These are phyloP conservation scores for Sturmia bella DNA, from an alignment of 2,888 invertebrate species.

Conservation along the genomic window DNA sequence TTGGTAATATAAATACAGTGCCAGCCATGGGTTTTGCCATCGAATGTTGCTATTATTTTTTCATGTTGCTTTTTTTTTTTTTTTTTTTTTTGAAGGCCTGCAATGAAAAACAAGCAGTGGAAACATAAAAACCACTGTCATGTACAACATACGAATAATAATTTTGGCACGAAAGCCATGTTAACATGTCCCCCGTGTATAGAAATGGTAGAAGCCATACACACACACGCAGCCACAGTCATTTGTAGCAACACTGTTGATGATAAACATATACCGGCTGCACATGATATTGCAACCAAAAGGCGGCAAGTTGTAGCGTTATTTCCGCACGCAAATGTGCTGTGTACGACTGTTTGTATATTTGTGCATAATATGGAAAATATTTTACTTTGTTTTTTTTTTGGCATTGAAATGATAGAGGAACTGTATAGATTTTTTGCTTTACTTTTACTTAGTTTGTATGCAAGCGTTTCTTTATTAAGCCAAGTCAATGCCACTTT, in stretches of 20 bases:
- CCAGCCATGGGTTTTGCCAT: slow-evolving; percentile 36
- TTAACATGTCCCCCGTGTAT: slow-evolving; percentile 80
- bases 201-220: slow-evolving; percentile 43
- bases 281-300: slow-evolving; percentile 62
- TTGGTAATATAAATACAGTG: slow-evolving; percentile 69
- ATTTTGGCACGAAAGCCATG: slow-evolving; percentile 81
- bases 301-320: slow-evolving; percentile 68
- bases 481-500: slow-evolving; percentile 70
- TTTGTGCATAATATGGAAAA: slow-evolving; percentile 53
- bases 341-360: slow-evolving; percentile 8
- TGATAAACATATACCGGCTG: slow-evolving; percentile 53
- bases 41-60: slow-evolving; percentile 6
- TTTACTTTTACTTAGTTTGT: slow-evolving; percentile 31
- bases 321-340: slow-evolving; percentile 64
- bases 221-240: slow-evolving; percentile 34
- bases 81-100: not conserved
- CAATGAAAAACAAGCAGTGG: slow-evolving; percentile 46
- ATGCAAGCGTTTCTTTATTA: slow-evolving; percentile 51
- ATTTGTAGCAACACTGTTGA: slow-evolving; percentile 58
- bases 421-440: slow-evolving; percentile 40
- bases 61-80: not conserved
- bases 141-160: slow-evolving; percentile 78
- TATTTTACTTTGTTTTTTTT: slow-evolving; percentile 26
- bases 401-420: slow-evolving; percentile 31
- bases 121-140: slow-evolving; percentile 72